These are phyloP conservation scores for Oncorhynchus nerka DNA, from an alignment of 2,113 vertebrate species.

Conservation along the genomic window DNA sequence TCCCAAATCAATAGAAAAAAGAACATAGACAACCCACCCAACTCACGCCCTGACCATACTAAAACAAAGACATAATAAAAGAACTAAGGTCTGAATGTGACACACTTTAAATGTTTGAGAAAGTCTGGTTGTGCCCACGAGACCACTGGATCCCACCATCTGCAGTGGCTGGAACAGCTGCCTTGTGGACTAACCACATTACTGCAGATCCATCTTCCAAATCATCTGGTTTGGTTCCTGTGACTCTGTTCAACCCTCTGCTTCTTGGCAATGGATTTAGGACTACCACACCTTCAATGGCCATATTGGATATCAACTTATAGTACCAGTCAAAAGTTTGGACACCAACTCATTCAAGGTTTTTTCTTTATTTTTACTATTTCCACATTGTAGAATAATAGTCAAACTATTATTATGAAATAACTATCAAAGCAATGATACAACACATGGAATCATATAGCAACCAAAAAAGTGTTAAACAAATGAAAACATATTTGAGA, in stretches of 20 bases:
- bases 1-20: no score
- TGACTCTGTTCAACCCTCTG: slow-evolving; percentile 16
- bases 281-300: background rate
- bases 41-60: no score
- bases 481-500: no score
- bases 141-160: background rate
- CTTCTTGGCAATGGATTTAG: slow-evolving; percentile 3
- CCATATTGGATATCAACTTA: background rate
- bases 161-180: slow-evolving; percentile 1
- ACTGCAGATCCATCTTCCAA: slow-evolving; percentile 29
- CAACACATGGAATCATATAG: no score
- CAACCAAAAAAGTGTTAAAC: no score
- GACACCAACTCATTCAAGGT: no score
- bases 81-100: no score
- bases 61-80: no score
- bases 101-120: slow-evolving; percentile 10
- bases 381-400: background rate
- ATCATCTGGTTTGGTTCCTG: slow-evolving; percentile 14
- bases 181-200: slow-evolving; percentile 33
- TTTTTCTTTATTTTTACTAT: background rate
- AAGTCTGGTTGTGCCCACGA: slow-evolving; percentile 17
- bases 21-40: no score
- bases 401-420: no score
- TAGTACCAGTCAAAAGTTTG: no score
- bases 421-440: no score